Evolutionary conservation across 1,140 invertebrate genomes (phyloP).

Genomic region (Oncopeltus fasciatus): DNA sequence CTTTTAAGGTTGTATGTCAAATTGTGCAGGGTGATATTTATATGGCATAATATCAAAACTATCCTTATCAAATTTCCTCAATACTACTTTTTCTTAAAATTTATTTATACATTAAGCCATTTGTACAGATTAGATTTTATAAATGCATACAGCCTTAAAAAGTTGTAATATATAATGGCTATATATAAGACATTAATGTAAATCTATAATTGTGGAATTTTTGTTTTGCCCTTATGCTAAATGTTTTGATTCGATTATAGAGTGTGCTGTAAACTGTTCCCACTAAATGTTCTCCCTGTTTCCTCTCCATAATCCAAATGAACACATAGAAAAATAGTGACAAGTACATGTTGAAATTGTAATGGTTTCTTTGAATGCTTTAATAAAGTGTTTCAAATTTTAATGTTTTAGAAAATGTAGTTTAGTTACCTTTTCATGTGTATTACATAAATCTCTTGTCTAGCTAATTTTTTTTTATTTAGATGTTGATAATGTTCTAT

Average conservation of each 20-base stretch:
- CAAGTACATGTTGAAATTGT: constrained; percentile 10
- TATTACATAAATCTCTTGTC: too few species aligned
- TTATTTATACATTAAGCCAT: constrained; percentile 3
- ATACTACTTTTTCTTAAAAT: too few species aligned
- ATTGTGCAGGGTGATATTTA: constrained; percentile 3
- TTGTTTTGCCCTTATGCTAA: neutral
- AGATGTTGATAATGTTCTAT: too few species aligned
- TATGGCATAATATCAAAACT: neutral
- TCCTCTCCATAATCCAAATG: neutral
- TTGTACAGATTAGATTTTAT: constrained; percentile 5
- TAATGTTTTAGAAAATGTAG: too few species aligned
- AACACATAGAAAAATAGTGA: neutral
- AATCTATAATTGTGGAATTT: neutral
- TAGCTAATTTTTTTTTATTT: too few species aligned
- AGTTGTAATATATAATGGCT: neutral
- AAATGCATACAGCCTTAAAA: constrained; percentile 1
- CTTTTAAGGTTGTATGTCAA: constrained; percentile 13
- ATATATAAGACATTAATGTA: neutral
- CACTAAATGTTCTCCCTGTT: neutral
- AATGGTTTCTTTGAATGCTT: constrained; percentile 14
- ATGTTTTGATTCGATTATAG: neutral
- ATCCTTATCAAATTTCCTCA: too few species aligned
- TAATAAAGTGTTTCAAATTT: constrained; percentile 19
- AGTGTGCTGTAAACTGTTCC: neutral
- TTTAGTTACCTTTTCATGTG: neutral